Conservation (phyloP, 2,888 invertebrate genomes). For the Lasioglossum morio region DNA sequence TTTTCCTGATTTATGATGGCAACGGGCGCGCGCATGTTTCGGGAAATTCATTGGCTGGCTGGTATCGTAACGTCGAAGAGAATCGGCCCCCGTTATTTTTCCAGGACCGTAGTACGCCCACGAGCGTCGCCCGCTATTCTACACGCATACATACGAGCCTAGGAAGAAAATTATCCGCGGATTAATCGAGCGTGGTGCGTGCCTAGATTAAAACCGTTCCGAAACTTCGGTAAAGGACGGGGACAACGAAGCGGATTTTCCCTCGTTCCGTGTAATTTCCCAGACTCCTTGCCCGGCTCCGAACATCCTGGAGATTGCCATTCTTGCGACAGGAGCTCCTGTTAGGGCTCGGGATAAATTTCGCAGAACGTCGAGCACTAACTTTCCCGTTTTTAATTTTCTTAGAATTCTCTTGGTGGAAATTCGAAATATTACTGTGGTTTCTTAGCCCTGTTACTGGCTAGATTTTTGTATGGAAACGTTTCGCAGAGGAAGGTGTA, state of each 20-base stretch:
- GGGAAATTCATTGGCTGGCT: background rate
- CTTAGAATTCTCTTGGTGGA: background rate
- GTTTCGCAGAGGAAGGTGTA: too few relatives aligned
- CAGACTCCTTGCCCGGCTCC: background rate
- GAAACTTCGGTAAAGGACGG: background rate
- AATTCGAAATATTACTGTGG: background rate
- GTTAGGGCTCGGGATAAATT: background rate
- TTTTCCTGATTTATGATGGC: conserved; percentile 24
- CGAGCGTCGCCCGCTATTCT: background rate
- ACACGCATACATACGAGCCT: background rate
- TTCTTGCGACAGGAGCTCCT: background rate
- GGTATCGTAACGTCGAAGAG: background rate
- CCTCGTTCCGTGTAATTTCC: background rate
- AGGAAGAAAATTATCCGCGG: background rate
- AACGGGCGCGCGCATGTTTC: conserved; percentile 2
- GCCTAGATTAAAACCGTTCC: background rate
- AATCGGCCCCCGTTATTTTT: background rate
- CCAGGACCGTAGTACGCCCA: background rate
- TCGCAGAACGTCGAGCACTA: background rate
- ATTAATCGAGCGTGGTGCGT: background rate
- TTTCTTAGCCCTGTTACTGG: background rate
- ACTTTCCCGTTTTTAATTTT: background rate
- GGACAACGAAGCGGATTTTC: background rate
- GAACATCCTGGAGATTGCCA: background rate
- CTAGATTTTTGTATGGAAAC: background rate